A percentile compares a stretch with the other conserved stretches of the same genome.
Evolutionary conservation across 30 jellyfish, hydroid and myxozoan species (phyloP).

Genomic region (Aurelia sp.): DNA sequence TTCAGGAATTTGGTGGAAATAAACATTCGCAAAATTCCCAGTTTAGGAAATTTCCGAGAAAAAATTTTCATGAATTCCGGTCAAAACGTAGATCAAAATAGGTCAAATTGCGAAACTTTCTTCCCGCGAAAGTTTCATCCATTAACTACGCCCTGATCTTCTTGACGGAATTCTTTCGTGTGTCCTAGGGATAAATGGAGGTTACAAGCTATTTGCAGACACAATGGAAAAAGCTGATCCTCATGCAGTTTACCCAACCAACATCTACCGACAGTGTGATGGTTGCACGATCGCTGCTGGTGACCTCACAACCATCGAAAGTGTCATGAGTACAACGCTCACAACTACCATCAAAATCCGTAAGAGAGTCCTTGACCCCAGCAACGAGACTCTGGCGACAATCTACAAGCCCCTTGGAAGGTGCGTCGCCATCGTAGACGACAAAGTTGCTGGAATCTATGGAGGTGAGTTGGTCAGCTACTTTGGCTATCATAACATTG

Average conservation of each 20-base stretch:
- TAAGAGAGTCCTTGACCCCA: conserved; percentile 41
- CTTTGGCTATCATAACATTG: conserved; percentile 35
- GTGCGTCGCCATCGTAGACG: conserved; percentile 64
- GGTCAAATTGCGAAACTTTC: no score
- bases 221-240: conserved; percentile 47
- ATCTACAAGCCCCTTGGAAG: conserved; percentile 67
- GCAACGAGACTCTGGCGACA: conserved; percentile 18
- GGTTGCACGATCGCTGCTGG: conserved; percentile 58
- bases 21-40: no score
- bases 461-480: conserved; percentile 22
- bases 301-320: conserved; percentile 51
- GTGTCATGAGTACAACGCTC: conserved; percentile 47
- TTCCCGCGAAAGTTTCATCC: no score
- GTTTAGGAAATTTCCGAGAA: no score
- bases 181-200: conserved; percentile 16
- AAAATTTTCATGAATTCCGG: no score
- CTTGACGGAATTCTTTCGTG: no score
- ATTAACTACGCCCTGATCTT: no score
- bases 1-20: no score
- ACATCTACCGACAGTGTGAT: conserved; percentile 56
- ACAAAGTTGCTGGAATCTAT: conserved; percentile 38
- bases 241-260: conserved; percentile 73
- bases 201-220: conserved; percentile 22
- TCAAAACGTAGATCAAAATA: no score
- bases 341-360: conserved; percentile 58